Conservation (phyloP, 2,113 vertebrate genomes). For the Corythornis madagascariensis region DNA sequence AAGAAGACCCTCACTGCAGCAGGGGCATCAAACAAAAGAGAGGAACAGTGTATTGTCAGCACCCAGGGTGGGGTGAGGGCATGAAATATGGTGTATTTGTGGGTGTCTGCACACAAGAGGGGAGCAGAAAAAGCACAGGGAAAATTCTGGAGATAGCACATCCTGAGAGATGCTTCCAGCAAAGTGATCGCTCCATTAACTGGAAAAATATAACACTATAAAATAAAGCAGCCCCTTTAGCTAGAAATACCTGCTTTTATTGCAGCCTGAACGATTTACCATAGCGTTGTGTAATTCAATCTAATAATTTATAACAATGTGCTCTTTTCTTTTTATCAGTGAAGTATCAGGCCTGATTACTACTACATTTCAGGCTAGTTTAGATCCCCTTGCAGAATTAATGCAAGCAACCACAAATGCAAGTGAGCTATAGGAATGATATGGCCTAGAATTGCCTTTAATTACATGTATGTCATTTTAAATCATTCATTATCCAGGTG, state of each 20-base stretch:
- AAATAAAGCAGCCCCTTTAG: neutral
- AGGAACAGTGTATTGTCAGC: neutral
- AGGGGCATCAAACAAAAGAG: neutral
- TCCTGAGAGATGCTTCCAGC: neutral
- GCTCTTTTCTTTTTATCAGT: neutral
- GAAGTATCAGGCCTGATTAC: slow-evolving; percentile 70
- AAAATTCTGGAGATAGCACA: neutral
- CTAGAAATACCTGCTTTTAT: slow-evolving; percentile 21
- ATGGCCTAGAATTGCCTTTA: slow-evolving; percentile 14
- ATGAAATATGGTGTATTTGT: neutral
- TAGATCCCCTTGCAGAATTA: slow-evolving; percentile 22
- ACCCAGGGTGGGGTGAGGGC: fast-evolving
- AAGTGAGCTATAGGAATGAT: slow-evolving; percentile 32
- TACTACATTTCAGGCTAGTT: slow-evolving; percentile 63
- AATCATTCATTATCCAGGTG: neutral
- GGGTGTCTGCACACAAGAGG: neutral
- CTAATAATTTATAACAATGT: slow-evolving; percentile 16
- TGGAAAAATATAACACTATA: neutral
- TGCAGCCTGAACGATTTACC: slow-evolving; percentile 20
- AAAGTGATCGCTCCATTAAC: neutral
- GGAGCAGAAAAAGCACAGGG: neutral
- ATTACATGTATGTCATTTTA: neutral
- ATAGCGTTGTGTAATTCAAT: slow-evolving; percentile 33
- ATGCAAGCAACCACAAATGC: neutral
- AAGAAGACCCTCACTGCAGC: neutral